Evolutionary conservation across 1,140 invertebrate genomes (phyloP).

Genomic region (Drosophila ananassae): DNA sequence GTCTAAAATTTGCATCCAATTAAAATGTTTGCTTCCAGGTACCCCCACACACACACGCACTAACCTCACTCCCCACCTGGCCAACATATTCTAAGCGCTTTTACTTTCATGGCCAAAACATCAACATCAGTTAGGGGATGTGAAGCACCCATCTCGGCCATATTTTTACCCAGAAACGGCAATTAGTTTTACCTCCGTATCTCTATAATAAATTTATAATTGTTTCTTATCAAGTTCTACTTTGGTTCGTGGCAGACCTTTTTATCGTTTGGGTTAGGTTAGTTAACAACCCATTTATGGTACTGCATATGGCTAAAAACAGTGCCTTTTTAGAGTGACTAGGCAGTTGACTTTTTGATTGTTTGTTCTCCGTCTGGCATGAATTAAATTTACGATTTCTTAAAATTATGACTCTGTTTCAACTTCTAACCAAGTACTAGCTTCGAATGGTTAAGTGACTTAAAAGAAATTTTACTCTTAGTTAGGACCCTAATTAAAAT

Average conservation of each 20-base stretch:
- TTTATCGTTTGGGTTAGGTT: neutral
- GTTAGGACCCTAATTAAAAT: neutral
- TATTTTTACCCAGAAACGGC: conserved; percentile 15
- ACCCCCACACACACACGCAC: conserved; percentile 15
- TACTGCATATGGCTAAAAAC: neutral
- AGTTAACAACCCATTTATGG: conserved; percentile 1
- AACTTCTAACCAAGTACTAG: neutral
- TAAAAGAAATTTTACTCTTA: neutral
- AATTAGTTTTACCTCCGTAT: conserved; percentile 17
- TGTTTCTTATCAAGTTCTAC: conserved; percentile 17
- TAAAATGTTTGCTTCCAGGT: conserved; percentile 53
- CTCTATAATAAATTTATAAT: conserved; percentile 26
- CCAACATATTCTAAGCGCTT: neutral
- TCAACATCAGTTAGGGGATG: neutral
- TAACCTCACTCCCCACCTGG: neutral
- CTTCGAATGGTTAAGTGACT: neutral
- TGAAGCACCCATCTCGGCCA: conserved; percentile 10
- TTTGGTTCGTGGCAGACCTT: neutral
- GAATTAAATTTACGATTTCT: neutral
- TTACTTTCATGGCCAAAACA: conserved; percentile 26
- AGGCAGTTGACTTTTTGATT: neutral
- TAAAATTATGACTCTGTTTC: too few species aligned
- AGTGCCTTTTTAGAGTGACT: neutral
- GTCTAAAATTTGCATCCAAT: conserved; percentile 70
- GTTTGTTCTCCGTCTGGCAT: neutral